These are phyloP conservation scores for Pelodiscus sinensis DNA, from an alignment of 2,113 vertebrate genomes.

Conservation along the genomic window DNA sequence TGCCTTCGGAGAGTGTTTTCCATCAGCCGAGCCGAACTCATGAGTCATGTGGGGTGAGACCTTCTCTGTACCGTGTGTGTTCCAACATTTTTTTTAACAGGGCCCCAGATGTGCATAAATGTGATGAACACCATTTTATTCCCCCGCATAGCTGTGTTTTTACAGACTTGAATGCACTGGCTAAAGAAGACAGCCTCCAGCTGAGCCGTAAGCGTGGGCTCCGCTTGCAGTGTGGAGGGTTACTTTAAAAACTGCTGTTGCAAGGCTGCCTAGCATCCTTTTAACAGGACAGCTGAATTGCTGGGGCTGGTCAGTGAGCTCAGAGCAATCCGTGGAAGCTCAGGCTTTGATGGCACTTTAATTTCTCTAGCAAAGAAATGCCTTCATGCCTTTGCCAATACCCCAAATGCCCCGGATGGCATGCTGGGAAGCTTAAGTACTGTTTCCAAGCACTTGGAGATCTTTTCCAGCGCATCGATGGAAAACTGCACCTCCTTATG, in stretches of 20 bases:
- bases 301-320: neutral
- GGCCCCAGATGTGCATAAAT: neutral
- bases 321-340: rapidly evolving
- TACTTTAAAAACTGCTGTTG: neutral
- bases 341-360: rapidly evolving
- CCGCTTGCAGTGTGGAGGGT: neutral
- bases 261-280: neutral
- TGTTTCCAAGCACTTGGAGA: neutral
- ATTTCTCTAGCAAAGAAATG: rapidly evolving
- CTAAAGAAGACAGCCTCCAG: neutral
- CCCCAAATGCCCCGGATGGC: rapidly evolving
- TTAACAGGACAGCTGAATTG: neutral
- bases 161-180: rapidly evolving
- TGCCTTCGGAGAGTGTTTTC: neutral
- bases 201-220: rapidly evolving
- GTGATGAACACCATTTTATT: rapidly evolving
- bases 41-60: rapidly evolving
- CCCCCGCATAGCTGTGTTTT: neutral
- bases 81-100: neutral
- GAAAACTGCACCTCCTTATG: neutral
- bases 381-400: rapidly evolving
- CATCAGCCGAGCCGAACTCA: neutral
- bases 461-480: neutral
- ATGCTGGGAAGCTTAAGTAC: rapidly evolving
- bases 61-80: neutral